Conservation (phyloP, 2,888 invertebrate genomes). For the Melanchra persicariae region DNA sequence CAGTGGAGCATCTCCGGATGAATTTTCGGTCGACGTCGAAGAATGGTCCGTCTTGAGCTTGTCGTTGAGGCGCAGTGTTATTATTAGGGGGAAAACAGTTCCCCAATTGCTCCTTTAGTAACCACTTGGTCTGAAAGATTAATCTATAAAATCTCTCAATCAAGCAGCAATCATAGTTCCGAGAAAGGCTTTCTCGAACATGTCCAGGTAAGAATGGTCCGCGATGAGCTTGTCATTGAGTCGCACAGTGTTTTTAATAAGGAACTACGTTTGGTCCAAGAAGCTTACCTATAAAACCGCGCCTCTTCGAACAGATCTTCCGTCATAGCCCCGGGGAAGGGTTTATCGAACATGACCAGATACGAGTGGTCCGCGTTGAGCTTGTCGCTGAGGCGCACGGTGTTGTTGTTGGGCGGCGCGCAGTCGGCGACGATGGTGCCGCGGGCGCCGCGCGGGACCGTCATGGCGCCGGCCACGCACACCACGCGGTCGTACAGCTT, state of each 20-base stretch:
- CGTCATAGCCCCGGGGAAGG: conserved; percentile 92
- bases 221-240: background rate
- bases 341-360: conserved; percentile 95
- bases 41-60: too few species aligned
- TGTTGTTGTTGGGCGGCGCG: conserved; percentile 80
- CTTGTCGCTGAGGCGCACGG: conserved; percentile 88
- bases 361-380: conserved; percentile 91
- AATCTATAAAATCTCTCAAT: too few species aligned
- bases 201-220: background rate
- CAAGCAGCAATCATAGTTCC: too few species aligned
- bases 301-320: conserved; percentile 79
- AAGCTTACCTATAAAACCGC: conserved; percentile 80
- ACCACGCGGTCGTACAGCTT: conserved; percentile 96
- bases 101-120: too few species aligned
- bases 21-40: too few species aligned
- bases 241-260: background rate
- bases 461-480: conserved; percentile 93
- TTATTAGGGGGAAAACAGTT: too few species aligned
- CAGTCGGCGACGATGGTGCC: conserved; percentile 96
- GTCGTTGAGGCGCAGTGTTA: too few species aligned
- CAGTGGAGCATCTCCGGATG: too few species aligned
- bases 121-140: too few species aligned
- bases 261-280: background rate
- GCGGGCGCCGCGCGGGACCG: conserved; percentile 95
- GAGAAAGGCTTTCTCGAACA: background rate